These are phyloP conservation scores for Drosophila jambulina DNA, from an alignment of 1,140 invertebrate species.

Conservation along the genomic window DNA sequence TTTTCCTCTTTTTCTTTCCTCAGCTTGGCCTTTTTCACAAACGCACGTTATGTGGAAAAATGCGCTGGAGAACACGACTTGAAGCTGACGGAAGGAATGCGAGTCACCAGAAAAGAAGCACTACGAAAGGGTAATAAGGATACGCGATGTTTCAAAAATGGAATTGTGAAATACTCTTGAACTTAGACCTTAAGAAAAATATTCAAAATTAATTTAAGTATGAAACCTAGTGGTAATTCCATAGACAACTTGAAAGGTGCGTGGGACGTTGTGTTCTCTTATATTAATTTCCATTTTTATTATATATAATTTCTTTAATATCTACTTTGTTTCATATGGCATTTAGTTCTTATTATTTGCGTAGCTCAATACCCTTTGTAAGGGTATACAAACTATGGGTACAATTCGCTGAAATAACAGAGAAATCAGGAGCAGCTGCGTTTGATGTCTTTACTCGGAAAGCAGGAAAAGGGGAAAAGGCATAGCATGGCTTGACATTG, in stretches of 20 bases:
- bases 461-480: neutral
- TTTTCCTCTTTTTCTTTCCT: neutral
- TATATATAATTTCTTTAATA: no score
- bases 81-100: conserved; percentile 43
- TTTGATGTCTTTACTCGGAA: conserved; percentile 54
- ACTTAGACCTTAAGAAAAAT: neutral
- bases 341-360: neutral
- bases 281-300: neutral
- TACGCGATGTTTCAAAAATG: neutral
- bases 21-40: conserved; percentile 6
- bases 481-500: conserved; percentile 26
- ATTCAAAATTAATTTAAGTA: no score
- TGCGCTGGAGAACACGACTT: conserved; percentile 35
- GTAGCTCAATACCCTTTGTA: no score
- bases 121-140: conserved; percentile 3
- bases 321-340: fast-evolving
- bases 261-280: no score
- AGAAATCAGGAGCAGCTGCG: conserved; percentile 51
- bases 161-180: neutral
- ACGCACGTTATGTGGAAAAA: conserved; percentile 45
- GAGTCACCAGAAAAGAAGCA: conserved; percentile 12
- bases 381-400: conserved; percentile 1
- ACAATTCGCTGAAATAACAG: conserved; percentile 18
- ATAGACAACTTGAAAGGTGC: neutral
- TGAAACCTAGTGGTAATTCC: no score